These are phyloP conservation scores for Syritta pipiens DNA, from an alignment of 2,888 invertebrate species.

Conservation along the genomic window DNA sequence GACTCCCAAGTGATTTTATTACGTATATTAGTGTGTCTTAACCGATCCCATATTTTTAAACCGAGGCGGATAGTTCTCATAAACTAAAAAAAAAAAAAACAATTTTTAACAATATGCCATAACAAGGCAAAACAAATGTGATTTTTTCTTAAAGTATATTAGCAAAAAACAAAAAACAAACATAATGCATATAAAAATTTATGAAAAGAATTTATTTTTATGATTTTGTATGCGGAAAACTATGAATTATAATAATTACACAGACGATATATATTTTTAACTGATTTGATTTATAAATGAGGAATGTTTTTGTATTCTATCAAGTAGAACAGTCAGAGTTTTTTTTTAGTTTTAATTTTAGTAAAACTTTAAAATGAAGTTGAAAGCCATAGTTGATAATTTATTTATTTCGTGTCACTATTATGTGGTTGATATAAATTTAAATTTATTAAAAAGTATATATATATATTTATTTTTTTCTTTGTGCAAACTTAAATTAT, in stretches of 20 bases:
- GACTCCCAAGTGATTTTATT: no score
- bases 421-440: slow-evolving; percentile 41
- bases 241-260: slow-evolving; percentile 37
- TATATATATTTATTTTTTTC: slow-evolving; percentile 57
- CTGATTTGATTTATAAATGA: slow-evolving; percentile 21
- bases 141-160: slow-evolving; percentile 64
- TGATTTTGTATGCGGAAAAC: slow-evolving; percentile 45
- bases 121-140: slow-evolving; percentile 66
- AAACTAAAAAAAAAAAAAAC: background rate
- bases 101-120: slow-evolving; percentile 53
- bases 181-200: slow-evolving; percentile 27
- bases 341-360: slow-evolving; percentile 17
- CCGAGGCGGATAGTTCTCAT: background rate
- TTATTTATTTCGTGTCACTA: slow-evolving; percentile 52
- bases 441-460: slow-evolving; percentile 49
- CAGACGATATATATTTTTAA: slow-evolving; percentile 14
- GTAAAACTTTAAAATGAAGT: background rate
- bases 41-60: slow-evolving; percentile 44
- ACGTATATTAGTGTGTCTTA: slow-evolving; percentile 66
- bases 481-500: slow-evolving; percentile 60
- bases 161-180: background rate
- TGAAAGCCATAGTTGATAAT: slow-evolving; percentile 49
- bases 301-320: slow-evolving; percentile 35
- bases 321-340: no score
- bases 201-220: slow-evolving; percentile 39